phyloP scores from a whole-genome alignment of 2,113 vertebrate genomes.

The Mobula hypostoma region DNA sequence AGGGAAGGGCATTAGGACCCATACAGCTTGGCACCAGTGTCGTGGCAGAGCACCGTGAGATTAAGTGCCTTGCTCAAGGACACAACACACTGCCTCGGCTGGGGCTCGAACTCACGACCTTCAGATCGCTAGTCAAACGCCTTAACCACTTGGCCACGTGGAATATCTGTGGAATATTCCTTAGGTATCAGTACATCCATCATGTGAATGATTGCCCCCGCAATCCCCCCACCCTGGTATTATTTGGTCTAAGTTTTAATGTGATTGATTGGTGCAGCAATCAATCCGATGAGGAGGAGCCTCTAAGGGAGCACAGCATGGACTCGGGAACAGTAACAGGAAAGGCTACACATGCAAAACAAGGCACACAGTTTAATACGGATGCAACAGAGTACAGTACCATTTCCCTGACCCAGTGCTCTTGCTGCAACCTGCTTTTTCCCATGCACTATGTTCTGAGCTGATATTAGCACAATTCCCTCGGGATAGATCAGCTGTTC shows the following conservation, averaged over 20 bases:
- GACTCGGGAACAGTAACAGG: background rate
- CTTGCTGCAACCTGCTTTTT: background rate
- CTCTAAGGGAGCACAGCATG: background rate
- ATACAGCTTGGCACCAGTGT: too few species aligned
- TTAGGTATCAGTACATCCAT: too few species aligned
- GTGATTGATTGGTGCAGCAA: background rate
- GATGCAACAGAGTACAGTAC: background rate
- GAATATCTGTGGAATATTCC: too few species aligned
- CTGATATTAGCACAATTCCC: background rate
- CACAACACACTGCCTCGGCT: too few species aligned
- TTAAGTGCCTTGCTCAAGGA: too few species aligned
- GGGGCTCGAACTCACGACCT: too few species aligned
- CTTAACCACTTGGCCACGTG: too few species aligned
- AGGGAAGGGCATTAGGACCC: too few species aligned
- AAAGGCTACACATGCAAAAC: background rate
- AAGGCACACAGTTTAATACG: background rate
- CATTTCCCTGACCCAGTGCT: background rate
- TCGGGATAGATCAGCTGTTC: slow-evolving; percentile 15
- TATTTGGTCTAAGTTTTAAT: background rate
- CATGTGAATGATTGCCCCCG: too few species aligned
- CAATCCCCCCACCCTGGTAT: background rate
- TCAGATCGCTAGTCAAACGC: too few species aligned
- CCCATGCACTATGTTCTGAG: background rate
- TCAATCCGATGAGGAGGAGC: background rate
- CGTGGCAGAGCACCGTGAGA: too few species aligned